Percentiles rank a stretch among this genome's conserved stretches.
Conservation (phyloP, 2,113 vertebrate genomes). For the Ophiodon elongatus region DNA sequence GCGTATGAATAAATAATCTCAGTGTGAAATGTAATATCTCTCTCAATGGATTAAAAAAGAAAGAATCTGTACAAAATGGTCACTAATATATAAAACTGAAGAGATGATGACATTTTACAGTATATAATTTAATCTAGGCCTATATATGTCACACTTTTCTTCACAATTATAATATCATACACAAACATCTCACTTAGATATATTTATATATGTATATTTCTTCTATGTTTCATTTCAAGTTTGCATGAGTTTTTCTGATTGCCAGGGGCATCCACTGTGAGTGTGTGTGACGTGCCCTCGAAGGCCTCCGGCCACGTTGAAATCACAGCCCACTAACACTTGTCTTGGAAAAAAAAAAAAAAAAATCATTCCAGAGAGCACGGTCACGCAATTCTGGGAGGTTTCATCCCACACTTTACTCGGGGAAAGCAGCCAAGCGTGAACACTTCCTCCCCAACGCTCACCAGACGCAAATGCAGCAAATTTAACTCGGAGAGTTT, state of each 20-base stretch:
- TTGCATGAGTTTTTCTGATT: conserved; percentile 75
- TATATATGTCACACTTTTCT: conserved; percentile 82
- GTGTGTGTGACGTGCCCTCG: conserved; percentile 33
- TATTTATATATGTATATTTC: conserved; percentile 80
- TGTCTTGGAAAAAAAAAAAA: conserved; percentile 13
- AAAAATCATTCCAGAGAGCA: conserved; percentile 48
- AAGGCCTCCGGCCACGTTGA: conserved; percentile 59
- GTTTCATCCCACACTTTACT: conserved; percentile 51
- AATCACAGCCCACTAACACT: conserved; percentile 69
- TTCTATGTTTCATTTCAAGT: conserved; percentile 76
- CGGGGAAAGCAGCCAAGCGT: conserved; percentile 49
- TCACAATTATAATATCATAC: conserved; percentile 84
- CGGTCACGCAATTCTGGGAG: conserved; percentile 45
- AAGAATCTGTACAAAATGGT: conserved; percentile 85
- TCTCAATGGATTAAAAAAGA: conserved; percentile 80
- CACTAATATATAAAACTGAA: conserved; percentile 83
- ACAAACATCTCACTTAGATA: conserved; percentile 84
- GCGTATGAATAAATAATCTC: conserved; percentile 84
- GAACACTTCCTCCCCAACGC: conserved; percentile 58
- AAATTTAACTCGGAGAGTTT: conserved; percentile 55
- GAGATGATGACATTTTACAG: conserved; percentile 82
- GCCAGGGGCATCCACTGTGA: conserved; percentile 60
- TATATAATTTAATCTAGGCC: conserved; percentile 80
- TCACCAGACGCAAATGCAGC: conserved; percentile 64
- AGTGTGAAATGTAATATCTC: conserved; percentile 80